Conservation (phyloP, 2,888 invertebrate species). For the Drosophila niveifrons region DNA sequence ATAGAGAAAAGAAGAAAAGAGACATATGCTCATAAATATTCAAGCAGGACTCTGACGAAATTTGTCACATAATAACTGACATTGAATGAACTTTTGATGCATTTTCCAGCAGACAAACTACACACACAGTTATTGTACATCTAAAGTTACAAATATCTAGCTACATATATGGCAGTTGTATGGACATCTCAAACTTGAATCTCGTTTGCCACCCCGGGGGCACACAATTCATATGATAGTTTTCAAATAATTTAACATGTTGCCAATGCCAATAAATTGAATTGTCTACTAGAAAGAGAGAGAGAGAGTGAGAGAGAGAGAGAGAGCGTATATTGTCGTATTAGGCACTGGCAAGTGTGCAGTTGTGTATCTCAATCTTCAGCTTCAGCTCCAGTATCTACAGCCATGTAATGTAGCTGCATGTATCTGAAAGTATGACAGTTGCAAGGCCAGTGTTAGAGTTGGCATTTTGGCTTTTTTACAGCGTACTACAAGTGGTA, state of each 20-base stretch:
- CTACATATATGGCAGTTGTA: neutral
- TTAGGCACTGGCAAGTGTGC: slow-evolving; percentile 22
- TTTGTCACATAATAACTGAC: slow-evolving; percentile 29
- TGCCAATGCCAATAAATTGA: slow-evolving; percentile 69
- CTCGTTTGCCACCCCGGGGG: slow-evolving; percentile 20
- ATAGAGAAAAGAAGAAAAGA: neutral
- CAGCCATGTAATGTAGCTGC: slow-evolving; percentile 6
- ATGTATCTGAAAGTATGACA: slow-evolving; percentile 16
- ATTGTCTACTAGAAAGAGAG: slow-evolving; percentile 49
- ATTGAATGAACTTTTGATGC: slow-evolving; percentile 5
- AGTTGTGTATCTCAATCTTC: slow-evolving; percentile 13
- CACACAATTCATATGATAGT: slow-evolving; percentile 44
- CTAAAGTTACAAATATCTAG: slow-evolving; percentile 6
- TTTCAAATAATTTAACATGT: slow-evolving; percentile 67
- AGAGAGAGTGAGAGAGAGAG: neutral
- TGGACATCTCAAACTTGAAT: neutral
- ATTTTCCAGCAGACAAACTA: neutral
- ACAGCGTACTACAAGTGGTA: neutral
- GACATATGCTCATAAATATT: slow-evolving; percentile 32
- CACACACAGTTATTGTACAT: too few species aligned
- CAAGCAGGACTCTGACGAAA: slow-evolving; percentile 18
- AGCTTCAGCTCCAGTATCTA: slow-evolving; percentile 2
- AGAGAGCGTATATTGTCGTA: neutral
- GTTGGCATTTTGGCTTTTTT: slow-evolving; percentile 9
- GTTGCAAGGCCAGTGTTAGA: slow-evolving; percentile 10